Base-by-base conservation (phyloP, 2,888 invertebrate species). In the Dimorphilus gyrociliatus region DNA sequence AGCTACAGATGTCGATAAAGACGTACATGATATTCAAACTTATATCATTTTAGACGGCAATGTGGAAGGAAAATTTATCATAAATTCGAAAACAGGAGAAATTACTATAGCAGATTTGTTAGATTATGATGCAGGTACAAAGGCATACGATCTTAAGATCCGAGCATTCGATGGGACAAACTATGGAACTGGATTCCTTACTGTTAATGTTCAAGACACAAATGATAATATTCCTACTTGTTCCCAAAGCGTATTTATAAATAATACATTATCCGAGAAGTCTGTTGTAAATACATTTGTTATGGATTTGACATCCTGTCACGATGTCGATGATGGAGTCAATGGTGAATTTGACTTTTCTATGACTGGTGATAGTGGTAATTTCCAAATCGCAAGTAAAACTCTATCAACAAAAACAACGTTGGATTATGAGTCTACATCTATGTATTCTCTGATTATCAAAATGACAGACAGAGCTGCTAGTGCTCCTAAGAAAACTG, bases 211-310 rank as follows among this genome's bases (percentile, higher is more conserved):
- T 7, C 33, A 35, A 12, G 53, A 51, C 34, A 27, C 42, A 8
- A 51, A 53, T 33, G 51, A 53, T 36, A 49, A 49, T 32, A 31
- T 26, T 13, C 50, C 51, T 4, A 32, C 39, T 8, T 51, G 50
- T 29, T 47, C 42, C 23, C 25, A 41, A 1, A 48, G 49, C 2
- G 29, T 33, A 6, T 45, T 49, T 26, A 24, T 28, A 6, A 39
- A 38, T 2, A 24, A 31, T 3, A 23, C 31, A 26, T 39, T 41
- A 24, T 38, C 44, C 7, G 34, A 47, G 7, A 36, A 34, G 3
- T 23, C 49, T 1, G 7, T 27, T 4, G 51, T 51, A 34, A 30
- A 42, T 23, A 36, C 38, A 6, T 17, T 46, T 3, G 29, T 44
- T 4, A 42, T 44, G n/a, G 44, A 42, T n/a, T 18, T 35, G 0